Evolutionary conservation across 2,797 vertebrate species (phyloP).

Genomic region (Hyperoplus immaculatus): DNA sequence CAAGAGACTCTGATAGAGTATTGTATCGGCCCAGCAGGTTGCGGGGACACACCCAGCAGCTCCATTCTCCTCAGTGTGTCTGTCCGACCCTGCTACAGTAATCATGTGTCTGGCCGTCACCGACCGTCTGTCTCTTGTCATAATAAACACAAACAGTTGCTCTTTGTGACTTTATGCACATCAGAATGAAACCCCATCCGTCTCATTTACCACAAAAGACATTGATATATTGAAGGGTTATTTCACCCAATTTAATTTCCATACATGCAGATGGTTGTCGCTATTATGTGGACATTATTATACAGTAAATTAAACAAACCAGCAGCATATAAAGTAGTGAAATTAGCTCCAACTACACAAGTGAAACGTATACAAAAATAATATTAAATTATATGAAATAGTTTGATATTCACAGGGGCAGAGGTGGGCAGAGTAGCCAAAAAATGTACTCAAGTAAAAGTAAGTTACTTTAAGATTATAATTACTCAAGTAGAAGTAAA

Average conservation of each 20-base stretch:
- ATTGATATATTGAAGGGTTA: neutral
- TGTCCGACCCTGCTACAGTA: slow-evolving; percentile 58
- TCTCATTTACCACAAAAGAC: neutral
- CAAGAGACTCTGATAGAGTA: slow-evolving; percentile 78
- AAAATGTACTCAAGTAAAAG: no score
- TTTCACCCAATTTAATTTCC: neutral
- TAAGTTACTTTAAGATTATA: no score
- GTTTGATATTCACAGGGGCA: no score
- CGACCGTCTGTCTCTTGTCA: slow-evolving; percentile 46
- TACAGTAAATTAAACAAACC: neutral
- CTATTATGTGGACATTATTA: neutral
- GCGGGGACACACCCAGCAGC: slow-evolving; percentile 69
- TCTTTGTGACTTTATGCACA: slow-evolving; percentile 8
- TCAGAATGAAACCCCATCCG: neutral
- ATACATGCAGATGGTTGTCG: neutral
- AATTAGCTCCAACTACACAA: neutral
- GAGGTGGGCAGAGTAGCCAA: no score
- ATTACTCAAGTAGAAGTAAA: no score
- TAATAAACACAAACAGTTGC: slow-evolving; percentile 9
- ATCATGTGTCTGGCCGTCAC: slow-evolving; percentile 53
- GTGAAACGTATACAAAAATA: neutral
- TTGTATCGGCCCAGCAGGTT: slow-evolving; percentile 88
- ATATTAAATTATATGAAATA: no score
- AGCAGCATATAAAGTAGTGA: neutral
- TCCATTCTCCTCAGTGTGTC: slow-evolving; percentile 53